Evolutionary conservation across 2,888 invertebrate genomes (phyloP), one percentile per base, ranked within the genome.

Genomic region (Myopa testacea): DNA sequence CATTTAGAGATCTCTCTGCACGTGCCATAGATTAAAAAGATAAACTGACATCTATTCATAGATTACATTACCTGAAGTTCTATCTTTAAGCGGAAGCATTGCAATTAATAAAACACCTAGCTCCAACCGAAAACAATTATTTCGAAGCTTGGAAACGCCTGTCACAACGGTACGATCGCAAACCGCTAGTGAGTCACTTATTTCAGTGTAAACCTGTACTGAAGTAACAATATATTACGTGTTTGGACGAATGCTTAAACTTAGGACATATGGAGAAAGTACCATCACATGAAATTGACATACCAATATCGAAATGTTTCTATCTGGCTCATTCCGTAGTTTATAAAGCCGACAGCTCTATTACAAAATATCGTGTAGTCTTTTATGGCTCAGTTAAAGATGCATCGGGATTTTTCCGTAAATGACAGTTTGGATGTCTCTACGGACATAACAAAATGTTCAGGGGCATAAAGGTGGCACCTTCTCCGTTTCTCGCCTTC

Each of bases 321-420:
- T 83, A 82, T 37, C 63, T 81, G 14, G 74, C 81, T 14, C 80
- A 83, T 52, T 81, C 82, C 71, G 80, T 80, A 3, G 80, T 81
- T 4, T 69, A 80, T 1, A 81, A 80, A 62, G 71, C 80, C 3
- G 78, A 78, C 14, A 81, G 80, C 71, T 75, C 78, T 45, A 67
- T 76, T 37, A 77, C 79, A 1, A 82, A 79, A 77, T 76, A 74
- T 38, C 55, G 76, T 50, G 81, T 81, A 1, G 55, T 55, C 55
- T 55, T 55, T n/a, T 3, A 55, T 16, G 55, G 4, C 55, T 55
- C 55, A 55, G 2, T 14, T n/a, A 55, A 55, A 16, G 45, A 45
- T 45, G 45, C 45, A 6, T 45, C 4, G 45, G 45, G 45, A 8
- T 0, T 45, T 45, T 45, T 45, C 45, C 7, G 26, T 26, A 26